Percentiles rank a stretch among this genome's conserved stretches.
These are phyloP conservation scores for Pteria penguin DNA, from an alignment of 2,888 invertebrate species.

Conservation along the genomic window DNA sequence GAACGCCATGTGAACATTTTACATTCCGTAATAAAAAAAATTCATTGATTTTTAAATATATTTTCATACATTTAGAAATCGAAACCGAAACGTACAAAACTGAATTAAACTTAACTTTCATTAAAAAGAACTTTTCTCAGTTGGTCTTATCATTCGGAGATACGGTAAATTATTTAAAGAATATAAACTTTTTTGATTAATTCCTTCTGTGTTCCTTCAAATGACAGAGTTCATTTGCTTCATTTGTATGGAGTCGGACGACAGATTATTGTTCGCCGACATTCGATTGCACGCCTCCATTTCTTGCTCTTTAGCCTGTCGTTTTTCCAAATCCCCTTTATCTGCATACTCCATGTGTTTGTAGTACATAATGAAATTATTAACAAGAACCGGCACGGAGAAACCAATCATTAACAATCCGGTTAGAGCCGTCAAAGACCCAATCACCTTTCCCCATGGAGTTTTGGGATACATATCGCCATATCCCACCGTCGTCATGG, in stretches of 20 bases:
- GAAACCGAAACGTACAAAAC: too few relatives aligned
- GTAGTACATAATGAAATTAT: conserved; percentile 75
- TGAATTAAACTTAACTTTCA: too few relatives aligned
- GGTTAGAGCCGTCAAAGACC: conserved; percentile 68
- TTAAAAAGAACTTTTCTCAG: too few relatives aligned
- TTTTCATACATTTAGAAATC: too few relatives aligned
- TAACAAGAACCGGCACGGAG: conserved; percentile 75
- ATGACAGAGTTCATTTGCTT: too few relatives aligned
- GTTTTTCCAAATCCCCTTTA: background rate
- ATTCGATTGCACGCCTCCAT: background rate
- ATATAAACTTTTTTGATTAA: too few relatives aligned
- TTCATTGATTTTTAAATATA: too few relatives aligned
- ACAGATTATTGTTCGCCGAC: background rate
- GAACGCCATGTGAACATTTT: too few relatives aligned
- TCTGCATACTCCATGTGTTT: conserved; percentile 48
- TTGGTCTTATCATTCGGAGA: too few relatives aligned
- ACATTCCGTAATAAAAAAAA: too few relatives aligned
- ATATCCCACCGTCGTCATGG: conserved; percentile 78
- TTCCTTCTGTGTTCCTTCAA: too few relatives aligned
- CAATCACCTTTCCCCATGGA: conserved; percentile 67
- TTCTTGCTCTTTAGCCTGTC: background rate
- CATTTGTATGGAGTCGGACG: background rate
- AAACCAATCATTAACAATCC: conserved; percentile 74
- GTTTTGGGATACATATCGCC: conserved; percentile 74
- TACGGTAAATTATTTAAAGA: too few relatives aligned